Percentiles rank a stretch among this genome's conserved stretches.
Evolutionary conservation across 2,888 invertebrate genomes (phyloP).

Genomic region (Octodonta nipae): DNA sequence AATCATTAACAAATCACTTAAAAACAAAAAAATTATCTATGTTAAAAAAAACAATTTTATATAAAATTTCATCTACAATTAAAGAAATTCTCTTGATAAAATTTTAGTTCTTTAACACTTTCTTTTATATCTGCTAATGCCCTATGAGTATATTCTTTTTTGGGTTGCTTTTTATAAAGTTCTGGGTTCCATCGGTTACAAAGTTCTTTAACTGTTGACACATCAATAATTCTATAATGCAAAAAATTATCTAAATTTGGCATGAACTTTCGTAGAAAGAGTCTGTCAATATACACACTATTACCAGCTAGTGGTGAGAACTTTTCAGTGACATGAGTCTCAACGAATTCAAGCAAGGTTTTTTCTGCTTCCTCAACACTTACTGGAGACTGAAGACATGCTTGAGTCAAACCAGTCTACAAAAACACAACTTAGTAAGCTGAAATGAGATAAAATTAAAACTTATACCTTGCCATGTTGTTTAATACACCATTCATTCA

Average conservation of each 20-base stretch:
- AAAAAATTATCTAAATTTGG: conserved; percentile 46
- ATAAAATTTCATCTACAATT: conserved; percentile 26
- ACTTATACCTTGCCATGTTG: conserved; percentile 60
- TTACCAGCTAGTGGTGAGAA: conserved; percentile 76
- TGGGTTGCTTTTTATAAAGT: conserved; percentile 42
- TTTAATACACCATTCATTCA: conserved; percentile 73
- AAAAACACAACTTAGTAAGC: conserved; percentile 23
- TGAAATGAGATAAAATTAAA: not conserved
- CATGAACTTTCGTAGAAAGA: conserved; percentile 74
- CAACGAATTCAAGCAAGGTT: conserved; percentile 57
- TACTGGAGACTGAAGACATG: conserved; percentile 54
- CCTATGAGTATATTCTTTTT: conserved; percentile 55
- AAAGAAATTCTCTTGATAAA: conserved; percentile 59
- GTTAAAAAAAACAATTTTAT: too few species aligned
- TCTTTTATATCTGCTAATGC: conserved; percentile 75
- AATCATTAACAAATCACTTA: too few species aligned
- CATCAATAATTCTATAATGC: conserved; percentile 88
- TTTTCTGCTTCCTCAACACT: conserved; percentile 55
- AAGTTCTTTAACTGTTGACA: conserved; percentile 79
- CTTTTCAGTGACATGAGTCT: conserved; percentile 41
- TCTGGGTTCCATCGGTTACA: conserved; percentile 63
- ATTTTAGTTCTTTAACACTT: conserved; percentile 69
- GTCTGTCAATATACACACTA: conserved; percentile 71
- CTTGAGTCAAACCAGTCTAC: conserved; percentile 69
- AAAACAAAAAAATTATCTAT: too few species aligned